phyloP scores from a whole-genome alignment of 2,797 vertebrate species.

The Eospalax fontanierii region DNA sequence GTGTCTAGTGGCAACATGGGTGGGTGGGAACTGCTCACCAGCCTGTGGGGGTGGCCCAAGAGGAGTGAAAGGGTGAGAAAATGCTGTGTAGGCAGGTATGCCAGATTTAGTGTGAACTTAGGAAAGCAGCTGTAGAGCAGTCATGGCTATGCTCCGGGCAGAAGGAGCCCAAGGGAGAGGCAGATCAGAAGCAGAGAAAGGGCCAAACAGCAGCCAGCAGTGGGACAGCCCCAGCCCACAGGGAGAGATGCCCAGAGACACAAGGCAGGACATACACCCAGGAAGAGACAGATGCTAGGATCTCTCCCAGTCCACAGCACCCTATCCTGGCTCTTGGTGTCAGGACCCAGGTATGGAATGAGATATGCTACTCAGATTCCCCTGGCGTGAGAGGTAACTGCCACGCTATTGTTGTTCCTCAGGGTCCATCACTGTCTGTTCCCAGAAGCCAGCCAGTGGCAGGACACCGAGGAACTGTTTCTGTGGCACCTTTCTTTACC shows the following conservation, averaged over 20 bases:
- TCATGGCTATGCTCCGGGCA: neutral
- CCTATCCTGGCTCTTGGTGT: neutral
- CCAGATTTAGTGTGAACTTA: neutral
- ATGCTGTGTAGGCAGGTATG: neutral
- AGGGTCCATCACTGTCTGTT: neutral
- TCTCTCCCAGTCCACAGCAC: neutral
- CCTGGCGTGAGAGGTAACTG: neutral
- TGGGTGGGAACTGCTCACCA: neutral
- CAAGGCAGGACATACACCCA: neutral
- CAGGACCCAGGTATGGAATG: too few relatives aligned
- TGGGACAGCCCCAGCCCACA: neutral
- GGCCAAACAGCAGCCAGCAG: neutral
- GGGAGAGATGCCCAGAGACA: neutral
- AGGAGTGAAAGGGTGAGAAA: neutral
- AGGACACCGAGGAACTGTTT: rapidly evolving
- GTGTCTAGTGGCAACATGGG: neutral
- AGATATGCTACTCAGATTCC: neutral
- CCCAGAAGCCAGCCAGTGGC: neutral
- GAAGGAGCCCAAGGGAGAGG: neutral
- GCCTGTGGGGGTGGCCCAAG: neutral
- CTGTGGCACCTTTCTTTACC: neutral
- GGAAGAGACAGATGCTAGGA: neutral
- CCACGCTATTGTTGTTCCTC: neutral
- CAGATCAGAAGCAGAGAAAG: neutral
- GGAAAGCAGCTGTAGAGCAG: neutral